Conservation (phyloP, 2,113 vertebrate species). For the Limanda limanda region DNA sequence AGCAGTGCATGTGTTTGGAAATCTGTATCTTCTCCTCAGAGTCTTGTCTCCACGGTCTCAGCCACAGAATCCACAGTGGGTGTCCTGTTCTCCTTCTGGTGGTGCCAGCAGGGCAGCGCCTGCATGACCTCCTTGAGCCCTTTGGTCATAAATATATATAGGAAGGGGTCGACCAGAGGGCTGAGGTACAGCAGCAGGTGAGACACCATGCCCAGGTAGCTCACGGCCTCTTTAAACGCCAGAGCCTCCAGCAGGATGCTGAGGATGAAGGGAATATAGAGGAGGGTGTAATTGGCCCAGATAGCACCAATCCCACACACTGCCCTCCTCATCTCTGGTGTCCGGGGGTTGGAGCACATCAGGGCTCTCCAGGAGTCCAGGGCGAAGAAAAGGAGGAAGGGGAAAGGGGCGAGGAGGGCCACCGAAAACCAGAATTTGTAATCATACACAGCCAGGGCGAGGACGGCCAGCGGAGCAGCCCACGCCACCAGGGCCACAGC, state of each 20-base stretch:
- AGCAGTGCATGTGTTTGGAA: too few relatives aligned
- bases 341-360: constrained; percentile 45
- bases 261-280: constrained; percentile 74
- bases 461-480: constrained; percentile 45
- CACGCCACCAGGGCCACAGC: constrained; percentile 42
- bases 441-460: constrained; percentile 56
- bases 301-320: constrained; percentile 54
- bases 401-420: constrained; percentile 69
- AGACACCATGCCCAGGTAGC: constrained; percentile 60
- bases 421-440: constrained; percentile 59
- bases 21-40: constrained; percentile 18
- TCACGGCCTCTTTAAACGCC: constrained; percentile 35
- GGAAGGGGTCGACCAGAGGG: constrained; percentile 77
- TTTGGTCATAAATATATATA: constrained; percentile 73
- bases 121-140: constrained; percentile 64
- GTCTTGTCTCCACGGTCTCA: constrained; percentile 63
- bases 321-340: constrained; percentile 56
- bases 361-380: constrained; percentile 69
- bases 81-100: neutral
- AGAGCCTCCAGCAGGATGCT: constrained; percentile 69
- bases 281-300: constrained; percentile 71
- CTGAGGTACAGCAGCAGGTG: constrained; percentile 73
- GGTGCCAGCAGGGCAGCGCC: constrained; percentile 64
- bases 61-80: constrained; percentile 64
- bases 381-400: constrained; percentile 71